Evolutionary conservation across 2,797 vertebrate species (phyloP), one percentile per base, ranked within the genome.

Genomic region (Denticeps clupeoides): DNA sequence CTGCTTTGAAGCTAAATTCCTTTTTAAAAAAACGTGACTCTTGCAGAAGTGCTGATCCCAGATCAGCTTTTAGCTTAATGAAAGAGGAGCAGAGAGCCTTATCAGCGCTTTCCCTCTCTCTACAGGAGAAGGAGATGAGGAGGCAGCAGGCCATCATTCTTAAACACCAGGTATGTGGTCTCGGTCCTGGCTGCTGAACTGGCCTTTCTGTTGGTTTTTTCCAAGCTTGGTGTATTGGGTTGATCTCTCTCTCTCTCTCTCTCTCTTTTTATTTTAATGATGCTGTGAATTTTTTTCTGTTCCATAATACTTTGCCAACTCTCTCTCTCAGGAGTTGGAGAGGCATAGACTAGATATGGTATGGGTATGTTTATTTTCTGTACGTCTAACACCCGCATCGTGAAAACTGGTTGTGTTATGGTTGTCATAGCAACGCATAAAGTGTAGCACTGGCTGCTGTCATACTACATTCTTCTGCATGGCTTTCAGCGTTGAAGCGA

Each of bases 321-420:
- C 84, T 94, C 86, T 92, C 88, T 90, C 75, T 87, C 87, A 99
- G 94, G 94, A 97, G 87, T 90, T 97, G 93, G 93, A 97, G 91
- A 97, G 89, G 82, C 93, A 97, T 95, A 99, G 93, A 91, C 90
- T 97, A 97, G 94, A 99, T 92, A 97, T 99, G 93, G 94, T 99
- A 97, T 89, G 94, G 88, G 86, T 91, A 91, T 93, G 89, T 92
- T 91, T 92, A 84, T 87, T 92, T 92, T 85, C 33, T 37, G 33
- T 37, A 37, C 37, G 33, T 37, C 91, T 94, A 93, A 98, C 92
- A 97, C 94, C 93, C 90, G 94, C 94, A 99, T 99, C 90, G 90
- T 99, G 93, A 97, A 94, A 79, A 37, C 88, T 82, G 93, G 91
- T 97, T 97, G 94, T 98, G 93, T 95, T 91, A 90, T 95, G 94